These are phyloP conservation scores for Aphelocoma coerulescens DNA, from an alignment of 2,113 vertebrate species.

Conservation along the genomic window DNA sequence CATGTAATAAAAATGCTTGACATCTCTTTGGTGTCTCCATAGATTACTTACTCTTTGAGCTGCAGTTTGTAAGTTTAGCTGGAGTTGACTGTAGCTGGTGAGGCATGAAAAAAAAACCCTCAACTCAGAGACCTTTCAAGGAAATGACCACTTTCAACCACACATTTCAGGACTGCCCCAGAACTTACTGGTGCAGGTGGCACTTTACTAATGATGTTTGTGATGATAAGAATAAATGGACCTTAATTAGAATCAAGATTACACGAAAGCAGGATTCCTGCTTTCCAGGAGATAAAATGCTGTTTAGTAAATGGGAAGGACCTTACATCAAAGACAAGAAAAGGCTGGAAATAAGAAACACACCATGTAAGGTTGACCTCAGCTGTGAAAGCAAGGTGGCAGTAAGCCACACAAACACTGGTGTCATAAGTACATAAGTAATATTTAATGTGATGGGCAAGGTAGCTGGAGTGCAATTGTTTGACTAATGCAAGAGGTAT, in stretches of 20 bases:
- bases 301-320: background rate
- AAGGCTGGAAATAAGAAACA: background rate
- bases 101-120: background rate
- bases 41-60: background rate
- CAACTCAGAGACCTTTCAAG: background rate
- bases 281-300: background rate
- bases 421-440: background rate
- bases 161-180: background rate
- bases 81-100: background rate
- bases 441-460: background rate
- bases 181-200: background rate
- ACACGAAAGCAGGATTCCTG: background rate
- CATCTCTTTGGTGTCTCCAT: background rate
- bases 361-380: background rate
- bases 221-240: background rate
- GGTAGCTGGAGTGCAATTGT: slow-evolving; percentile 33
- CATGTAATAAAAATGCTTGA: background rate
- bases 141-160: background rate
- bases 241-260: background rate
- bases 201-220: background rate
- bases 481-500: slow-evolving; percentile 41
- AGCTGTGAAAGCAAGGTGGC: background rate
- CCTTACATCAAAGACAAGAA: background rate
- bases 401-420: background rate
- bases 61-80: background rate